These are phyloP conservation scores for Actinia equina DNA, from an alignment of 64 coral and sea anemone species.

Conservation along the genomic window DNA sequence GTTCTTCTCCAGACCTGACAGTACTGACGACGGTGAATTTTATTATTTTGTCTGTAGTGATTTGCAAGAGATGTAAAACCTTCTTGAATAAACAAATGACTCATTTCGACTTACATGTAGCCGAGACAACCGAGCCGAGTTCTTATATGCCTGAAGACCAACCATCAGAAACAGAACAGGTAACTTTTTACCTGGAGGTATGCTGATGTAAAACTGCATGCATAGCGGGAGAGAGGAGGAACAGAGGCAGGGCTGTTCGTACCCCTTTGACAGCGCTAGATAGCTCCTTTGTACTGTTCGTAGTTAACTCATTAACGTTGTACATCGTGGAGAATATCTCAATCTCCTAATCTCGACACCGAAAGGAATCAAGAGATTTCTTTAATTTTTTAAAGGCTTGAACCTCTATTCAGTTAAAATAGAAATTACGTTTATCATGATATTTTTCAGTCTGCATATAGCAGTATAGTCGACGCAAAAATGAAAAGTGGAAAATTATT, in stretches of 20 bases:
- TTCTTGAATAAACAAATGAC: neutral
- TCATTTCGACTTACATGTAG: neutral
- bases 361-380: too few species aligned
- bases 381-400: neutral
- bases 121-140: neutral
- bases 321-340: too few species aligned
- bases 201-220: neutral
- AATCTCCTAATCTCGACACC: too few species aligned
- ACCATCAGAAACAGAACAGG: neutral
- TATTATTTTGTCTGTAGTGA: neutral
- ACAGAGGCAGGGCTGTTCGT: neutral
- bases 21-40: neutral
- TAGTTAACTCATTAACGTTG: too few species aligned
- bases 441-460: neutral
- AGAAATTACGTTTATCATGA: too few species aligned
- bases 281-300: neutral
- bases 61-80: neutral
- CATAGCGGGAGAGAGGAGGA: neutral
- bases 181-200: neutral
- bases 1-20: too few species aligned
- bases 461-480: neutral
- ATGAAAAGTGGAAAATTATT: neutral
- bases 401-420: too few species aligned
- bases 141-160: neutral
- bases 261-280: neutral